These are phyloP conservation scores for Capreolus pygargus DNA, from an alignment of 2,113 vertebrate species.

Conservation along the genomic window DNA sequence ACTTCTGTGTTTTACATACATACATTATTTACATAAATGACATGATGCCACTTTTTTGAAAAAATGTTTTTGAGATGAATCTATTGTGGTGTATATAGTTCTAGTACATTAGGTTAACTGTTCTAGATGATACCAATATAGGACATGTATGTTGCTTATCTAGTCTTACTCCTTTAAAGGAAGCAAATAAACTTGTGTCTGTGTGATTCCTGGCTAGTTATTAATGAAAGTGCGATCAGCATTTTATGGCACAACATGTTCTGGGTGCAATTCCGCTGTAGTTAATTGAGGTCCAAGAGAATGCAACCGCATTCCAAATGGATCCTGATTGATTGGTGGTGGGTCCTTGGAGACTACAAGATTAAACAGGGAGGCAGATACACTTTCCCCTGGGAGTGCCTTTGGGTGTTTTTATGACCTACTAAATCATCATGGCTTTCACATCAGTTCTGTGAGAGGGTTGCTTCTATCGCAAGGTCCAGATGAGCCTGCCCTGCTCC, in stretches of 20 bases:
- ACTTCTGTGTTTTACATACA: not conserved
- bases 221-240: not conserved
- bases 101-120: not conserved
- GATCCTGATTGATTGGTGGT: not conserved
- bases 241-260: not conserved
- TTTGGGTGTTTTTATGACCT: not conserved
- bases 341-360: not conserved
- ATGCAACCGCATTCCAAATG: not conserved
- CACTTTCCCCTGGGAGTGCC: not conserved
- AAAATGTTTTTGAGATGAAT: not conserved
- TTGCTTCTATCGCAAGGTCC: not conserved
- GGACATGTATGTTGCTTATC: not conserved
- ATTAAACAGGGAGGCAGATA: not conserved
- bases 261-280: not conserved
- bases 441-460: not conserved
- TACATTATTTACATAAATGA: not conserved
- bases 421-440: not conserved
- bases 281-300: not conserved
- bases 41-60: not conserved
- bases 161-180: not conserved
- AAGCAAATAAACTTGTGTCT: not conserved
- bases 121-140: not conserved
- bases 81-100: not conserved
- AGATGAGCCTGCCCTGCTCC: rapidly evolving
- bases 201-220: not conserved